These are phyloP conservation scores for Oryzias sinensis DNA, from an alignment of 2,797 vertebrate species.

Conservation along the genomic window DNA sequence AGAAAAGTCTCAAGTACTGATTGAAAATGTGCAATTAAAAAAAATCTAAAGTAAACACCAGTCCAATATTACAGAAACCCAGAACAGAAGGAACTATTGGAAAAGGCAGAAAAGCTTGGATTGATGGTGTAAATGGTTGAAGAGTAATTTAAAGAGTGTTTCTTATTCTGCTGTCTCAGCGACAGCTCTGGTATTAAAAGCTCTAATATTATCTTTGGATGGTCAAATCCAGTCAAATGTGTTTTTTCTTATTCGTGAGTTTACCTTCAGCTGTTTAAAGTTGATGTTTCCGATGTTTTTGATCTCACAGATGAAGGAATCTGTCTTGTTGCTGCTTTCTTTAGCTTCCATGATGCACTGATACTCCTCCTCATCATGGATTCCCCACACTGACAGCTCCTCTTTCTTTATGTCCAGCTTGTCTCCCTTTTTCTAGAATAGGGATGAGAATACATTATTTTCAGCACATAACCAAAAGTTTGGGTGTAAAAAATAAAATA, in stretches of 20 bases:
- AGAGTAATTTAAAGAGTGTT: too few species aligned
- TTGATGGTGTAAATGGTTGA: too few species aligned
- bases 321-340: conserved; percentile 28
- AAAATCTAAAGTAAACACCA: too few species aligned
- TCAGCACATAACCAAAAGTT: neutral
- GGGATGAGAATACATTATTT: neutral
- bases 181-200: too few species aligned
- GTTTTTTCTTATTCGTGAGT: neutral
- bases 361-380: conserved; percentile 35
- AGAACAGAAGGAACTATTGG: too few species aligned
- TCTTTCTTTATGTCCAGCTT: conserved; percentile 73
- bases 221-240: neutral
- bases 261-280: conserved; percentile 60
- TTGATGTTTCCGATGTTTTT: accelerated
- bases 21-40: too few species aligned
- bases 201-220: too few species aligned
- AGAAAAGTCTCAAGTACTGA: too few species aligned
- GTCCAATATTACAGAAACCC: too few species aligned
- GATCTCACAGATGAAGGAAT: conserved; percentile 65
- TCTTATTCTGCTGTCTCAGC: too few species aligned
- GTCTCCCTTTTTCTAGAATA: conserved; percentile 84
- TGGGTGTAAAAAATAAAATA: too few species aligned
- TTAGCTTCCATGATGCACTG: conserved; percentile 63
- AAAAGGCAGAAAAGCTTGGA: too few species aligned
- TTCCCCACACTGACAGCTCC: conserved; percentile 79